These are phyloP conservation scores for Halictus ligatus DNA, from an alignment of 2,888 invertebrate species.

Conservation along the genomic window DNA sequence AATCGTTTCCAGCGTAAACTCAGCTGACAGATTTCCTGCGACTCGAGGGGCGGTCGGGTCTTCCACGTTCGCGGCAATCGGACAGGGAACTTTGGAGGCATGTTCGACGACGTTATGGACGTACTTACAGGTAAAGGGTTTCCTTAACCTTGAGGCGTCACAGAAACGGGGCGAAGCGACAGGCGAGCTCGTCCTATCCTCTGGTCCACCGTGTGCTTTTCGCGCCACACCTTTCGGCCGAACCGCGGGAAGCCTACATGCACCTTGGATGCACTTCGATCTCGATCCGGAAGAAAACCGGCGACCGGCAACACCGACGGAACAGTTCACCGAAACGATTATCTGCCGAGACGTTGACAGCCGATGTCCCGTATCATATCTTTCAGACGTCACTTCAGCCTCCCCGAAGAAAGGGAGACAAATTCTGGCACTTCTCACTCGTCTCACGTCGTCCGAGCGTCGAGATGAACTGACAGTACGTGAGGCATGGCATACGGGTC, in stretches of 20 bases:
- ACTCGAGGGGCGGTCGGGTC: not conserved
- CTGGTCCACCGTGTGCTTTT: conserved; percentile 30
- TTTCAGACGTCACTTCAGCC: not conserved
- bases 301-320: not conserved
- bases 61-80: not conserved
- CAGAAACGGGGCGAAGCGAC: conserved; percentile 31
- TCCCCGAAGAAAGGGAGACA: not conserved
- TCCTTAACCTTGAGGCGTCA: conserved; percentile 57
- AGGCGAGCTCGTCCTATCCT: not conserved
- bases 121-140: conserved; percentile 55
- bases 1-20: conserved; percentile 16
- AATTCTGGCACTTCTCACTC: conserved; percentile 12
- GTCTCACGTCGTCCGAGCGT: conserved; percentile 7
- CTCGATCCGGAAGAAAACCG: conserved; percentile 3
- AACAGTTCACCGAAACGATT: not conserved
- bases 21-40: conserved; percentile 24
- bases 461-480: not conserved
- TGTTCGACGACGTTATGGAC: conserved; percentile 19
- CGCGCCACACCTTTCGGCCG: conserved; percentile 57
- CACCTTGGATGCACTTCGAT: not conserved
- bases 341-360: not conserved
- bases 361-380: not conserved
- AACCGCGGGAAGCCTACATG: conserved; percentile 45
- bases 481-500: conserved; percentile 23
- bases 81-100: not conserved